Evolutionary conservation across 92 coral and sea anemone genomes (phyloP).

Genomic region (Anthopleura xanthogrammica): DNA sequence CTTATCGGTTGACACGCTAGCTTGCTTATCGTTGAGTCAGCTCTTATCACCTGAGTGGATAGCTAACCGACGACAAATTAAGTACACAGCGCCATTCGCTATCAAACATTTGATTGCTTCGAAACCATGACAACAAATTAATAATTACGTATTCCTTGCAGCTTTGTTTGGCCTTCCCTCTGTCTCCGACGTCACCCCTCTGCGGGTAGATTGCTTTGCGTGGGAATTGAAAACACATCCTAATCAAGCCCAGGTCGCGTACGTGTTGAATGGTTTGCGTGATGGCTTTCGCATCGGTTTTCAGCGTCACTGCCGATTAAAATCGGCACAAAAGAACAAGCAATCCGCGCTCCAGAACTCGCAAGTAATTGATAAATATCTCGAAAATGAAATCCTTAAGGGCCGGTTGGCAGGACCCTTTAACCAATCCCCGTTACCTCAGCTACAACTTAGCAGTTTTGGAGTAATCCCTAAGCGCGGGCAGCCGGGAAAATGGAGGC

Average conservation of each 20-base stretch:
- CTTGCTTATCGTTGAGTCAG: background rate
- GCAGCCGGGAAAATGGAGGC: conserved; percentile 1
- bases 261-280: conserved; percentile 9
- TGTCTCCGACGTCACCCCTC: background rate
- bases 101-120: background rate
- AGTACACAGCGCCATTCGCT: background rate
- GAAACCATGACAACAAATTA: background rate
- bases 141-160: background rate
- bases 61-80: background rate
- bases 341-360: background rate
- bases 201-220: conserved; percentile 3
- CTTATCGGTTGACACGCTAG: background rate
- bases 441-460: conserved; percentile 16
- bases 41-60: too few species aligned
- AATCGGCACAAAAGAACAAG: conserved; percentile 8
- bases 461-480: conserved; percentile 25
- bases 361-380: background rate
- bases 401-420: conserved; percentile 30
- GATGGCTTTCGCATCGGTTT: conserved; percentile 15
- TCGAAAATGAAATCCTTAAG: conserved; percentile 5
- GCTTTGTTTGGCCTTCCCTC: conserved; percentile 23
- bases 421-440: background rate
- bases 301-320: background rate
- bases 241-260: conserved; percentile 9
- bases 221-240: conserved; percentile 12